Evolutionary conservation across 2,888 invertebrate genomes (phyloP).

Genomic region (Agriopis aurantiaria): DNA sequence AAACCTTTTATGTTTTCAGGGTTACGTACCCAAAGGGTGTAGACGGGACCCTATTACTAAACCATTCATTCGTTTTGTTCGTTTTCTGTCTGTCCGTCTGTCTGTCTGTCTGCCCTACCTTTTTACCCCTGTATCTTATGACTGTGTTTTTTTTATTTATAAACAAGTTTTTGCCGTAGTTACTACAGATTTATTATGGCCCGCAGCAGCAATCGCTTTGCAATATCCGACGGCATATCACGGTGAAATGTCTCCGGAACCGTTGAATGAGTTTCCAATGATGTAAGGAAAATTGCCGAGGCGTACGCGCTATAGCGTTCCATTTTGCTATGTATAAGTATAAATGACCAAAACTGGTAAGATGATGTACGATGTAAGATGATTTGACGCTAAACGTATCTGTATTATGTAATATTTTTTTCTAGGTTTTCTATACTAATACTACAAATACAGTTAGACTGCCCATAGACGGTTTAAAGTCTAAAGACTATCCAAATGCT

Average conservation of each 20-base stretch:
- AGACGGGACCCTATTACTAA: too few species aligned
- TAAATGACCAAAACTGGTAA: neutral
- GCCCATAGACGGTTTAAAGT: too few species aligned
- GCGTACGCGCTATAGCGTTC: slow-evolving; percentile 30
- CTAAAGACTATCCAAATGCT: too few species aligned
- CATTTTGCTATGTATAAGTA: neutral
- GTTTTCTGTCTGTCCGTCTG: too few species aligned
- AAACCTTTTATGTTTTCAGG: too few species aligned
- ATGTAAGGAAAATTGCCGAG: slow-evolving; percentile 47
- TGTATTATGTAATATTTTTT: neutral
- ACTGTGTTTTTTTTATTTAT: too few species aligned
- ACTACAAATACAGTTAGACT: too few species aligned
- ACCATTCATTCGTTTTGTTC: too few species aligned
- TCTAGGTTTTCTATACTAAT: too few species aligned
- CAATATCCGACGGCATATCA: slow-evolving; percentile 45
- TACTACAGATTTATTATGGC: slow-evolving; percentile 3
- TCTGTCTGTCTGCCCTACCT: too few species aligned
- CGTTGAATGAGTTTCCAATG: slow-evolving; percentile 43
- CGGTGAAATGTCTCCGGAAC: slow-evolving; percentile 42
- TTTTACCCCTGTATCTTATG: too few species aligned
- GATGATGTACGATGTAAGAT: neutral
- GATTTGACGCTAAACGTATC: neutral
- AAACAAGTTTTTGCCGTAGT: neutral
- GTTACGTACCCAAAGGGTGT: too few species aligned
- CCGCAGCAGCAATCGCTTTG: slow-evolving; percentile 36